Conservation (phyloP, 2,797 vertebrate genomes). For the Buphagus erythrorhynchus region DNA sequence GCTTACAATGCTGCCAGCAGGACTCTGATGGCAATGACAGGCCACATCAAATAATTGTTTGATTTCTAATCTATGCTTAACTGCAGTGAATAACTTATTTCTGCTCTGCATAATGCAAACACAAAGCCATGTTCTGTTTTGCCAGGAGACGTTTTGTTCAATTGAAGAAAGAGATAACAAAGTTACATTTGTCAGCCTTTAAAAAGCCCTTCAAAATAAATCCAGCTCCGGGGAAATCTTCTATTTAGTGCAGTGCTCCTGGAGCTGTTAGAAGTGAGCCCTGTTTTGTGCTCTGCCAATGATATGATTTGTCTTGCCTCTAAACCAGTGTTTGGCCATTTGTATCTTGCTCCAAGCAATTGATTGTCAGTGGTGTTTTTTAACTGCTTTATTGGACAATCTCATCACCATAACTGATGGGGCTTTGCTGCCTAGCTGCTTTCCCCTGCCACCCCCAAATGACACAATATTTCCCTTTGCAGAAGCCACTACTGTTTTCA, state of each 20-base stretch:
- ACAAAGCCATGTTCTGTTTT: background rate
- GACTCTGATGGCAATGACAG: background rate
- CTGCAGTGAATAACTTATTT: background rate
- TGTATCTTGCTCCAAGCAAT: conserved; percentile 37
- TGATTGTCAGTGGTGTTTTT: conserved; percentile 27
- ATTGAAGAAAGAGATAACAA: conserved; percentile 21
- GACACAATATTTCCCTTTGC: background rate
- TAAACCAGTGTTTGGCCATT: conserved; percentile 18
- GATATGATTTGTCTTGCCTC: conserved; percentile 36
- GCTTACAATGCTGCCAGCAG: background rate
- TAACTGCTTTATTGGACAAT: conserved; percentile 45
- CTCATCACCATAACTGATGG: conserved; percentile 40
- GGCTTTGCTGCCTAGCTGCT: background rate
- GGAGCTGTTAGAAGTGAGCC: conserved; percentile 1
- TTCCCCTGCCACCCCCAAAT: background rate
- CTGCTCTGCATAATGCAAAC: background rate
- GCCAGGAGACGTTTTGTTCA: conserved; percentile 20
- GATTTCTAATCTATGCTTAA: background rate
- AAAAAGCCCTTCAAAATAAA: conserved; percentile 60
- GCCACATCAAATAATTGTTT: background rate
- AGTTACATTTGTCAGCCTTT: conserved; percentile 52
- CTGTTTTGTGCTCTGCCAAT: conserved; percentile 7
- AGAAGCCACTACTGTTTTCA: background rate
- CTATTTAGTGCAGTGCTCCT: background rate
- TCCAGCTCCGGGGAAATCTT: conserved; percentile 37